Evolutionary conservation across 2,888 invertebrate species (phyloP), one percentile per base, ranked within the genome.

Genomic region (Drosophila hawaiiensis): DNA sequence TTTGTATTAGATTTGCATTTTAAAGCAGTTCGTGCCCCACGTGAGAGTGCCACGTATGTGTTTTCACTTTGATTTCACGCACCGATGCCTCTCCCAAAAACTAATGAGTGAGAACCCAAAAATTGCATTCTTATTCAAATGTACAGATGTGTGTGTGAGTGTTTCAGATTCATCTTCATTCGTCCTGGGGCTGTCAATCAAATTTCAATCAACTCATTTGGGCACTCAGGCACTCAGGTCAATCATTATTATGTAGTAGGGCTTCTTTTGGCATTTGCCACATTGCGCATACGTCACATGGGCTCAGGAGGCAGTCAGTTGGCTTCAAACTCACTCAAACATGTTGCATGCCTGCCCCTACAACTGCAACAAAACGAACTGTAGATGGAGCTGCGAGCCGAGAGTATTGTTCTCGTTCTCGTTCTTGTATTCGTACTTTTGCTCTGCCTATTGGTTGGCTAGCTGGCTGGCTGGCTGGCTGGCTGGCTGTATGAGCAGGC

Each of bases 281-380:
- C 72, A 68, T 68, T 74, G 78, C 73, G 70, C 73, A 81, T 78
- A 79, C 78, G 78, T 78, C 70, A 59, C 67, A 19, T 54, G 60
- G 72, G 33, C 53, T 37, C 16, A 9, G 47, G 14, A 16, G 47
- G 14, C 22, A 43, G 43, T 7, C 14, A 31, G 58, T 19, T 5
- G 50, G 52, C 67, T 43, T 81, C 88, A 63, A 89, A 87, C 88
- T 77, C 83, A 85, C 83, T 85, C 89, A 83, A 87, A 87, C 87
- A 85, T 89, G 87, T 89, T 87, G 74, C 76, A 69, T 69, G 73
- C 82, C 84, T 39, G 56, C 87, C 90, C 89, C 90, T 86, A 74
- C 86, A 76, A 85, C 76, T 61, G 31, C 66, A 55, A 74, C 78
- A 73, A 56, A 55, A 52, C 67, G 64, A 77, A 67, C 67, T 33